Evolutionary conservation across 2,797 vertebrate species (phyloP).

Genomic region (Chaetodon trifasciatus): DNA sequence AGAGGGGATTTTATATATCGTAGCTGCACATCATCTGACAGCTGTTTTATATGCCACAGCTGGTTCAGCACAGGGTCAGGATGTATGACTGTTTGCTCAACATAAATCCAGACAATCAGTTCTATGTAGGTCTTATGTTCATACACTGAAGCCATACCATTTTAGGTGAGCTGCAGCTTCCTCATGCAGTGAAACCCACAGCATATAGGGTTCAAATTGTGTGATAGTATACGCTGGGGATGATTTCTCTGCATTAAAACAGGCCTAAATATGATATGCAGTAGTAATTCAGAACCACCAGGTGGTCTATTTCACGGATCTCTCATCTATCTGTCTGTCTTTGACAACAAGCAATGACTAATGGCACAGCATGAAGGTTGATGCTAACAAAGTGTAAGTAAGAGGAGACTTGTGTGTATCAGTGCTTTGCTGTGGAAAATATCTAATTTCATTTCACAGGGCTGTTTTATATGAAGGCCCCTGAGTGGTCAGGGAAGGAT

Average conservation of each 20-base stretch:
- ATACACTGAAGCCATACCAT: background rate
- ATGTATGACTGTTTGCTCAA: conserved; percentile 24
- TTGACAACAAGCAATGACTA: conserved; percentile 38
- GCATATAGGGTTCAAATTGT: background rate
- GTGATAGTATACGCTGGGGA: background rate
- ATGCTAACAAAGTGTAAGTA: conserved; percentile 34
- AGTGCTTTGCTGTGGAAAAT: conserved; percentile 22
- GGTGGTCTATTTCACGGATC: conserved; percentile 10
- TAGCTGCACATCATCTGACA: conserved; percentile 15
- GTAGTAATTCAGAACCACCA: background rate
- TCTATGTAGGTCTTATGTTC: background rate
- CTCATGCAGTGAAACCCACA: conserved; percentile 5
- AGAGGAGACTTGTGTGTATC: conserved; percentile 15
- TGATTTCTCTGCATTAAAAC: conserved; percentile 1
- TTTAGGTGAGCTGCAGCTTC: conserved; percentile 4
- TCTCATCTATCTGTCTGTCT: conserved; percentile 19
- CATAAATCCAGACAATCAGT: conserved; percentile 35
- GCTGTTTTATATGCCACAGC: conserved; percentile 25
- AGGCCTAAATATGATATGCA: background rate
- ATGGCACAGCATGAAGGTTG: conserved; percentile 36
- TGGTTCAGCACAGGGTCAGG: background rate
- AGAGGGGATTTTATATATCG: background rate
- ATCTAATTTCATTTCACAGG: conserved; percentile 11
- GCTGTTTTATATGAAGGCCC: conserved; percentile 14
- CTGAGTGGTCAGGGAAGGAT: conserved; percentile 14